These are phyloP conservation scores for Pristis pectinata DNA, from an alignment of 2,797 vertebrate species.

Conservation along the genomic window DNA sequence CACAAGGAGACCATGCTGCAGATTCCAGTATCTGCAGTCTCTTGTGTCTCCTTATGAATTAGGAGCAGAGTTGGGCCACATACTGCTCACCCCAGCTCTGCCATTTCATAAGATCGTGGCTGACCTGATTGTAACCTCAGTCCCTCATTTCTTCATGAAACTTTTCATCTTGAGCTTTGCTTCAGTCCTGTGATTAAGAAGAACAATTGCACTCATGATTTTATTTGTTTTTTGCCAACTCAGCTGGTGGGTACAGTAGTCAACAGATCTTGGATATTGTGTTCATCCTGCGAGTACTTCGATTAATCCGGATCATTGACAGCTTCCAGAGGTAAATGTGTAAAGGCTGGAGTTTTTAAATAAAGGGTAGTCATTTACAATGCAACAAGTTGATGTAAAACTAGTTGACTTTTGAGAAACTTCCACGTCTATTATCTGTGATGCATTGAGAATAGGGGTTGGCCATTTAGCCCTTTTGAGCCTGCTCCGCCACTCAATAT, in stretches of 20 bases:
- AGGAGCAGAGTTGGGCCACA: too few species aligned
- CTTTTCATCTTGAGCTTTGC: too few species aligned
- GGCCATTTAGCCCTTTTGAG: too few species aligned
- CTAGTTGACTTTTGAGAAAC: background rate
- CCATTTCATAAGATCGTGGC: too few species aligned
- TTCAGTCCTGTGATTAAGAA: too few species aligned
- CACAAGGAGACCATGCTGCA: background rate
- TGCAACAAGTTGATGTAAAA: background rate
- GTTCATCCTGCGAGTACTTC: constrained; percentile 80
- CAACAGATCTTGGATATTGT: constrained; percentile 85
- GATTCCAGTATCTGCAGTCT: too few species aligned
- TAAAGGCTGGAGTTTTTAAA: background rate
- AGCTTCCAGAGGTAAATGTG: constrained; percentile 71
- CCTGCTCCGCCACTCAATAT: too few species aligned
- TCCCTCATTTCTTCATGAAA: too few species aligned
- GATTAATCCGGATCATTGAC: constrained; percentile 80
- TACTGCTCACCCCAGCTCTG: too few species aligned
- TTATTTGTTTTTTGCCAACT: constrained; percentile 11
- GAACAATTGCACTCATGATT: too few species aligned
- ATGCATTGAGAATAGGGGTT: background rate
- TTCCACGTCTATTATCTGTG: background rate
- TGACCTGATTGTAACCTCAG: too few species aligned
- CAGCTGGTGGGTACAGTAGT: constrained; percentile 71
- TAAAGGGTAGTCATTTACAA: background rate
- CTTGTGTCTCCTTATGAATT: too few species aligned